Conservation (phyloP, 2,888 invertebrate genomes). For the Leptopilina syphax region DNA sequence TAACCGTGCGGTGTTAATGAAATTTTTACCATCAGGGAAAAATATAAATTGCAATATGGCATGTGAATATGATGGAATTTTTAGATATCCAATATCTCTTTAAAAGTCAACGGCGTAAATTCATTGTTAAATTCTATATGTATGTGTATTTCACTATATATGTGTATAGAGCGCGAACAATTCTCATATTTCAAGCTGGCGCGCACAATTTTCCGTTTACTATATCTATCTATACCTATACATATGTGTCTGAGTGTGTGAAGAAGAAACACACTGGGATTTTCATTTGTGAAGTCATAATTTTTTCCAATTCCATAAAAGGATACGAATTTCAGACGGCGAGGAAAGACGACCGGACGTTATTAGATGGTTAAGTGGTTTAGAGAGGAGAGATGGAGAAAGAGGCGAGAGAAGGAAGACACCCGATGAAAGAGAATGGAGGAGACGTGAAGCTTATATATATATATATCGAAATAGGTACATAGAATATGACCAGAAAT, state of each 20-base stretch:
- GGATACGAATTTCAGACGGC: conserved; percentile 48
- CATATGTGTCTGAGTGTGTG: neutral
- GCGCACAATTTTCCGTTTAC: conserved; percentile 55
- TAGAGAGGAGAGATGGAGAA: neutral
- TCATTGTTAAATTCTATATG: conserved; percentile 11
- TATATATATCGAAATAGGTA: neutral
- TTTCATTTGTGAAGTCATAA: conserved; percentile 64
- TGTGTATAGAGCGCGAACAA: neutral
- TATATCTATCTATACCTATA: too few species aligned
- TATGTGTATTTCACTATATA: neutral
- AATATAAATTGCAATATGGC: neutral
- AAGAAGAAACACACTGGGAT: conserved; percentile 52
- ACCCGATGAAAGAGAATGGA: conserved; percentile 10
- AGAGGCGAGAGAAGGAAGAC: conserved; percentile 9
- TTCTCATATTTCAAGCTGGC: conserved; percentile 58
- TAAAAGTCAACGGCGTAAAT: neutral
- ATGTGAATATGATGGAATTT: conserved; percentile 6
- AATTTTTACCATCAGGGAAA: conserved; percentile 4
- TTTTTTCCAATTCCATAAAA: conserved; percentile 61
- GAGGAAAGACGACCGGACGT: conserved; percentile 46
- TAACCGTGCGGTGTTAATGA: conserved; percentile 5
- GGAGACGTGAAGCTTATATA: neutral
- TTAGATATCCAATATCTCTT: conserved; percentile 20
- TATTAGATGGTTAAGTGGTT: conserved; percentile 44
- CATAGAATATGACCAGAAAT: neutral